A percentile compares a stretch with the other conserved stretches of the same genome.
These are phyloP conservation scores for Acanthoscelides obtectus DNA, from an alignment of 2,888 invertebrate species.

Conservation along the genomic window DNA sequence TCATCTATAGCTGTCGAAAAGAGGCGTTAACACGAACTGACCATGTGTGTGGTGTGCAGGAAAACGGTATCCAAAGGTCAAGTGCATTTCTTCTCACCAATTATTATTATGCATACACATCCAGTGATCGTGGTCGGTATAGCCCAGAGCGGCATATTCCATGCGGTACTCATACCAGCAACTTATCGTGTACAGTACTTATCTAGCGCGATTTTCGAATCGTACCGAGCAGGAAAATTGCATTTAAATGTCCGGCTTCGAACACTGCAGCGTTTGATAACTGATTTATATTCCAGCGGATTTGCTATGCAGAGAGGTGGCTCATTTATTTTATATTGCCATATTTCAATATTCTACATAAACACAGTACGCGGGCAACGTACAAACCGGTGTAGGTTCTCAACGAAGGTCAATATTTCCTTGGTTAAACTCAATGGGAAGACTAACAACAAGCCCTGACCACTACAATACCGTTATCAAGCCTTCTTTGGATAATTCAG, in stretches of 20 bases:
- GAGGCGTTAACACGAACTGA: not conserved
- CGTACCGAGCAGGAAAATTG: constrained; percentile 1
- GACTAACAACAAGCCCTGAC: too few species aligned
- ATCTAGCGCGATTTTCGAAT: not conserved
- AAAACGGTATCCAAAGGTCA: not conserved
- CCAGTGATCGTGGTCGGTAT: not conserved
- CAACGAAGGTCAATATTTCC: too few species aligned
- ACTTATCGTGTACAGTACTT: not conserved
- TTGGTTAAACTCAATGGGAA: too few species aligned
- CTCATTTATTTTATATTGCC: not conserved
- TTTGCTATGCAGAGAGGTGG: constrained; percentile 3
- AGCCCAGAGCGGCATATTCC: not conserved
- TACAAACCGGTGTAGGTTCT: too few species aligned
- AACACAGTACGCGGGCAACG: not conserved
- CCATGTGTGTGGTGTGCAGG: not conserved
- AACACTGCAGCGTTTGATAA: not conserved
- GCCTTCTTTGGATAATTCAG: too few species aligned
- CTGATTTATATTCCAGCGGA: constrained; percentile 3
- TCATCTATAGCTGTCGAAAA: not conserved
- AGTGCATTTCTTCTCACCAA: not conserved
- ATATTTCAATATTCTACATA: constrained; percentile 1
- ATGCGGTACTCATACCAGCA: not conserved
- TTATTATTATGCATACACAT: not conserved
- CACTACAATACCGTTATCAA: too few species aligned
- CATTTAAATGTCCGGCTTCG: not conserved